These are phyloP conservation scores for Lordiphosa fenestrarum DNA, from an alignment of 2,888 invertebrate genomes.

Conservation along the genomic window DNA sequence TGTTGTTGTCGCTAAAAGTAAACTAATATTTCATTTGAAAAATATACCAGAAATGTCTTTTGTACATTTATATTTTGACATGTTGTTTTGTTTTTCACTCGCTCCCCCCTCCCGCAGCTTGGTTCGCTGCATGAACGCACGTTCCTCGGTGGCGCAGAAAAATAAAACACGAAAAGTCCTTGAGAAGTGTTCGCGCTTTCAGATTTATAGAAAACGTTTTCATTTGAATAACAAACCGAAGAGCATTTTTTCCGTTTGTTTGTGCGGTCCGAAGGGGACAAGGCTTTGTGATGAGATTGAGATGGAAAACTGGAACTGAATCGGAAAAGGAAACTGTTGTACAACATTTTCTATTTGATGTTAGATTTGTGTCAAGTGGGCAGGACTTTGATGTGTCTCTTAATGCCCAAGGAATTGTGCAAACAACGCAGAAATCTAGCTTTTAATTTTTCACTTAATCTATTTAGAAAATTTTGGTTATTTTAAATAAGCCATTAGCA, in stretches of 20 bases:
- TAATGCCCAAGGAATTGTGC: too few relatives aligned
- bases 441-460: too few relatives aligned
- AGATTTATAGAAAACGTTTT: constrained; percentile 62
- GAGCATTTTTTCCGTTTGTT: constrained; percentile 33
- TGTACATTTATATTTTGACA: constrained; percentile 72
- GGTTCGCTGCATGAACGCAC: constrained; percentile 61
- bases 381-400: constrained; percentile 3
- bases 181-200: constrained; percentile 46
- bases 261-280: constrained; percentile 3
- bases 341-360: constrained; percentile 6
- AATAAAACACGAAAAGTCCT: constrained; percentile 49
- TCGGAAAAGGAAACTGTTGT: background rate
- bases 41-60: constrained; percentile 72
- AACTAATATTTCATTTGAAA: constrained; percentile 73
- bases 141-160: constrained; percentile 16
- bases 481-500: too few relatives aligned
- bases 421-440: too few relatives aligned
- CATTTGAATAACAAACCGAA: constrained; percentile 62
- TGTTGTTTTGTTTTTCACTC: constrained; percentile 70
- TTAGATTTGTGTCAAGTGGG: constrained; percentile 4
- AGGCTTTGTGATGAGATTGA: constrained; percentile 2
- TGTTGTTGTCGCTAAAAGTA: constrained; percentile 59
- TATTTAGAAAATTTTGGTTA: too few relatives aligned
- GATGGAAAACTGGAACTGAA: constrained; percentile 9
- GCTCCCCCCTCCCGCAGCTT: constrained; percentile 4